These are phyloP conservation scores for Apeltes quadracus DNA, from an alignment of 2,113 vertebrate genomes.

Conservation along the genomic window DNA sequence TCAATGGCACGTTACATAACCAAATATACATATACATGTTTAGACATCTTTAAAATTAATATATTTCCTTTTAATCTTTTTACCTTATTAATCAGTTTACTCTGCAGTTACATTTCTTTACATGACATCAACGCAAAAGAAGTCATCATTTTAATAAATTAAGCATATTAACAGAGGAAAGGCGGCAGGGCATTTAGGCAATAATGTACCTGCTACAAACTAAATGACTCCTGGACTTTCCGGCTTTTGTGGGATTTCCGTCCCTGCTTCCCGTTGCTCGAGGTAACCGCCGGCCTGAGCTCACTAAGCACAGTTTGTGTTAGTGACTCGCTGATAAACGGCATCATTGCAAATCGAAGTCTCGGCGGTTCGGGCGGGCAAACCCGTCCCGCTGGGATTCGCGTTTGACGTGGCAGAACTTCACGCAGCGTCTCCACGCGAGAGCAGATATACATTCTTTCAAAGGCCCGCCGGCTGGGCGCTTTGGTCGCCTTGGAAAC, in stretches of 20 bases:
- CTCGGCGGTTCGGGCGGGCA: too few relatives aligned
- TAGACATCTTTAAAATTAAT: conserved; percentile 78
- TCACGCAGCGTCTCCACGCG: conserved; percentile 14
- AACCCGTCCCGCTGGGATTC: conserved; percentile 12
- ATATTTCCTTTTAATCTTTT: conserved; percentile 66
- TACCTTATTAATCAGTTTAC: conserved; percentile 58
- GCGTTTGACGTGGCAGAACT: neutral
- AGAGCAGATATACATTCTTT: conserved; percentile 19
- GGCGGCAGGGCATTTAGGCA: conserved; percentile 54
- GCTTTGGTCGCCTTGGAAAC: conserved; percentile 44
- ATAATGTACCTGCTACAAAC: conserved; percentile 56
- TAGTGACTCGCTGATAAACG: neutral
- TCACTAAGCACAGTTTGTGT: conserved; percentile 8
- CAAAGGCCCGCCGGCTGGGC: conserved; percentile 21
- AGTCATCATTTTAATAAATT: conserved; percentile 76
- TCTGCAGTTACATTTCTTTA: conserved; percentile 73
- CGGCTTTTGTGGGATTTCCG: conserved; percentile 21
- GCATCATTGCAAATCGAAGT: too few relatives aligned
- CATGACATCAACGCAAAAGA: conserved; percentile 76
- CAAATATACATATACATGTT: conserved; percentile 82
- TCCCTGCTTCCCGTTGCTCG: conserved; percentile 19
- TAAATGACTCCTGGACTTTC: conserved; percentile 47
- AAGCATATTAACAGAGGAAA: conserved; percentile 72
- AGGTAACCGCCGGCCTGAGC: conserved; percentile 26
- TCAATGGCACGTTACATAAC: conserved; percentile 81